A percentile compares a stretch with the other conserved stretches of the same genome.
phyloP scores from a whole-genome alignment of 2,888 invertebrate genomes.

The Erebia ligea region DNA sequence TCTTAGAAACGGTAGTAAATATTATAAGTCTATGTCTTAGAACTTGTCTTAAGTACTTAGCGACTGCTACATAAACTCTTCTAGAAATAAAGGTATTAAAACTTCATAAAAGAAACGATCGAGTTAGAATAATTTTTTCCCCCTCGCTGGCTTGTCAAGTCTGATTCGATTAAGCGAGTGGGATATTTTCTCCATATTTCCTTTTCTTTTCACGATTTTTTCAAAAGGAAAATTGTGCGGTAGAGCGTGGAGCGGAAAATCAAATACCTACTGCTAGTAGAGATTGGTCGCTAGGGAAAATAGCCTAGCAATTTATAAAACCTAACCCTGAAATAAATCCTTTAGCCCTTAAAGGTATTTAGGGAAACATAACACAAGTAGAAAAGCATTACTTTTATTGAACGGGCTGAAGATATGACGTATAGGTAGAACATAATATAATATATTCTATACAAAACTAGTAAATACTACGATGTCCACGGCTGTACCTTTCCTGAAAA shows the following conservation, averaged over 20 bases:
- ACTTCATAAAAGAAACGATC: not conserved
- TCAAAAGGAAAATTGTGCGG: conserved; percentile 15
- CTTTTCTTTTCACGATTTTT: not conserved
- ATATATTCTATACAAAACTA: too few species aligned
- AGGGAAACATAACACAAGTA: too few species aligned
- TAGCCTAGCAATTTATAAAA: not conserved
- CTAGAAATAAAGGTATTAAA: not conserved
- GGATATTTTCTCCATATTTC: conserved; percentile 1
- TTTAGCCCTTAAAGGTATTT: too few species aligned
- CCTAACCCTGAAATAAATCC: not conserved
- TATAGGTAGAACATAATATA: too few species aligned
- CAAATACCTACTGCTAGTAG: not conserved
- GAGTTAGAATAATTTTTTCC: conserved; percentile 10
- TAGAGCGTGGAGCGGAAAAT: conserved; percentile 10
- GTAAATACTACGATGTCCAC: too few species aligned
- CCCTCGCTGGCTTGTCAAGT: conserved; percentile 10
- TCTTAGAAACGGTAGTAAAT: too few species aligned
- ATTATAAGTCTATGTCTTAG: too few species aligned
- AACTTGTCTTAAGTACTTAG: too few species aligned
- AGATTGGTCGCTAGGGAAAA: not conserved
- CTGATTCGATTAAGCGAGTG: conserved; percentile 15
- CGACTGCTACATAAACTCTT: not conserved
- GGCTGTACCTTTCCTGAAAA: too few species aligned
- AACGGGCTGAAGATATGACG: too few species aligned
- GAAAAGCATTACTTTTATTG: too few species aligned